Percentiles rank a stretch among this genome's conserved stretches.
phyloP scores from a whole-genome alignment of 2,888 invertebrate species.

The Carcina quercana region DNA sequence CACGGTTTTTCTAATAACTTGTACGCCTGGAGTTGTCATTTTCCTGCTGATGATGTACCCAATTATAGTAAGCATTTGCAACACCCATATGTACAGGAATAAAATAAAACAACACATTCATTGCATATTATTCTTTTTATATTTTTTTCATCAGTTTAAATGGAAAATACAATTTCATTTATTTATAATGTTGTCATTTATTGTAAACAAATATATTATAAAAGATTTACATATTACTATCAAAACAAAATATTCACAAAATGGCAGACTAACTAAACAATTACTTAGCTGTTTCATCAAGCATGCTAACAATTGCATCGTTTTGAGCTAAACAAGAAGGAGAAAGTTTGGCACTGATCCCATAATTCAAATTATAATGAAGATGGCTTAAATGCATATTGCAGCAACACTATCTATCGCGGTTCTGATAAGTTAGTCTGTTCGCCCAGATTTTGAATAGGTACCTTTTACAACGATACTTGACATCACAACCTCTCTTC shows the following conservation, averaged over 20 bases:
- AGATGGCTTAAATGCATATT: slow-evolving; percentile 71
- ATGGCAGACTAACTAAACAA: slow-evolving; percentile 75
- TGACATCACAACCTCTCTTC: slow-evolving; percentile 68
- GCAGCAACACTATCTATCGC: slow-evolving; percentile 61
- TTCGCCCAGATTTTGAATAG: slow-evolving; percentile 67
- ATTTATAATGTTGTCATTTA: slow-evolving; percentile 75
- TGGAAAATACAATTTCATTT: slow-evolving; percentile 74
- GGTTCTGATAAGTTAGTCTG: slow-evolving; percentile 64
- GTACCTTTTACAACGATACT: slow-evolving; percentile 72
- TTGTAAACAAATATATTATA: slow-evolving; percentile 76
- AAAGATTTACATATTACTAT: slow-evolving; percentile 76
- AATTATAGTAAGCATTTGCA: too few relatives aligned
- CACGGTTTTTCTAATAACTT: too few relatives aligned
- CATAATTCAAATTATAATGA: slow-evolving; percentile 64
- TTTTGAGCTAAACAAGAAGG: slow-evolving; percentile 73
- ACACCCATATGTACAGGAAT: too few relatives aligned
- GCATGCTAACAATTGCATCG: slow-evolving; percentile 73
- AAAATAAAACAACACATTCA: slow-evolving; percentile 64
- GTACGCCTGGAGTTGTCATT: too few relatives aligned
- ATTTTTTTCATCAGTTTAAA: slow-evolving; percentile 75
- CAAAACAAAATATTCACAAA: slow-evolving; percentile 75
- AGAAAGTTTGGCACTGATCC: slow-evolving; percentile 74
- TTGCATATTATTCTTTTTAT: slow-evolving; percentile 75
- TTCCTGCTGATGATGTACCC: too few relatives aligned
- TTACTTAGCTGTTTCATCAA: slow-evolving; percentile 68